phyloP scores from a whole-genome alignment of 1,140 invertebrate genomes.

The Ladona fulva region DNA sequence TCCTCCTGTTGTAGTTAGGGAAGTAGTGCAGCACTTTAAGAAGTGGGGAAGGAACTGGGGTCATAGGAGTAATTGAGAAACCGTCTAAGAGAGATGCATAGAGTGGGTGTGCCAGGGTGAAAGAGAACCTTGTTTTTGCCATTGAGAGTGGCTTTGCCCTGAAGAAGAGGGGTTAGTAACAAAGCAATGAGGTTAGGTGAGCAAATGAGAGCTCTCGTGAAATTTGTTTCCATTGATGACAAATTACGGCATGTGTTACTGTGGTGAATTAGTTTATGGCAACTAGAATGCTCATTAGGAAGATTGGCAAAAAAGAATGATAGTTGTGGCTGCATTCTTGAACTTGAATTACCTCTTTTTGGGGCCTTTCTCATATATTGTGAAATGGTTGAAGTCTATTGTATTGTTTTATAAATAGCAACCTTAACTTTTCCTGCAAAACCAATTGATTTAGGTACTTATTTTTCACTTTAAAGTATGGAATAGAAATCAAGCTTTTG shows the following conservation, averaged over 20 bases:
- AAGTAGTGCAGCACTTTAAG: conserved; percentile 13
- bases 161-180: neutral
- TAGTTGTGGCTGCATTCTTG: neutral
- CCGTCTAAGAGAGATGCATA: no score
- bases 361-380: neutral
- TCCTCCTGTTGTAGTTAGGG: neutral
- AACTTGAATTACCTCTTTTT: neutral
- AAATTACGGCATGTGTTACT: no score
- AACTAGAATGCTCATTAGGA: no score
- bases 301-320: no score
- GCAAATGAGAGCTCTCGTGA: neutral
- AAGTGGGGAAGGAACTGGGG: neutral
- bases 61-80: neutral
- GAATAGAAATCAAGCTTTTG: neutral
- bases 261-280: no score
- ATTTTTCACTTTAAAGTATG: neutral
- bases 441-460: neutral
- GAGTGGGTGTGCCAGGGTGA: neutral
- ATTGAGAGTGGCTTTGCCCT: neutral
- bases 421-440: neutral
- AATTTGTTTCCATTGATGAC: no score
- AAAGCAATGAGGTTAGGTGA: neutral
- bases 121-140: neutral
- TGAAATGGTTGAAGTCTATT: neutral
- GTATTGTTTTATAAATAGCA: neutral